These are phyloP conservation scores for Nineta flava DNA, from an alignment of 2,888 invertebrate species.

Conservation along the genomic window DNA sequence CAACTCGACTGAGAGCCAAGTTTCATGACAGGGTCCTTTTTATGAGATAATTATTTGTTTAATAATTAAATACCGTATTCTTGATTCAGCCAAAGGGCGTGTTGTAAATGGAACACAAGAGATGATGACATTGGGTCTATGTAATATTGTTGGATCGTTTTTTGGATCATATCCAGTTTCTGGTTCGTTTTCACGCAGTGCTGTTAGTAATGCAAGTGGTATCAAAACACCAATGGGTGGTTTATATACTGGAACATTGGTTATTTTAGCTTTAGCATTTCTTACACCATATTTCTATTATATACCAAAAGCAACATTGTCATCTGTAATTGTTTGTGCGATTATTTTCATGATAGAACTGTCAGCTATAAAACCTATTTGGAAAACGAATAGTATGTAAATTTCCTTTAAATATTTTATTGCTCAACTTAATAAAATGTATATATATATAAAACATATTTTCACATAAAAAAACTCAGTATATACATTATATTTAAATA, in stretches of 20 bases:
- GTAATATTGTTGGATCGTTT: slow-evolving; percentile 58
- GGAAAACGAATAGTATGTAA: slow-evolving; percentile 43
- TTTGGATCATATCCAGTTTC: slow-evolving; percentile 64
- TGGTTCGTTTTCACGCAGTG: slow-evolving; percentile 59
- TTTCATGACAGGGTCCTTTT: not conserved
- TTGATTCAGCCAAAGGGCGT: slow-evolving; percentile 41
- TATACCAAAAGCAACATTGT: slow-evolving; percentile 49
- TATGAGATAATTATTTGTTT: not conserved
- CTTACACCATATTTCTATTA: slow-evolving; percentile 61
- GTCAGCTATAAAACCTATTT: slow-evolving; percentile 39
- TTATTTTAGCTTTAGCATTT: slow-evolving; percentile 51
- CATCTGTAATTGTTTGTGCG: slow-evolving; percentile 63
- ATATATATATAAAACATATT: not conserved
- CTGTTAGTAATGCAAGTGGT: slow-evolving; percentile 67
- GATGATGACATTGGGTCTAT: slow-evolving; percentile 58
- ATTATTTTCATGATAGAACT: slow-evolving; percentile 60
- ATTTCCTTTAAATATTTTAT: not conserved
- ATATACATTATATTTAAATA: no score
- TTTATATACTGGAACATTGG: slow-evolving; percentile 51
- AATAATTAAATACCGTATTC: not conserved
- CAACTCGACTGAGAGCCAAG: not conserved
- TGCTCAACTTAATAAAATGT: not conserved
- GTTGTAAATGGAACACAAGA: slow-evolving; percentile 66
- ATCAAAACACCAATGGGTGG: slow-evolving; percentile 61
- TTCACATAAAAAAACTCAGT: no score